Base-by-base conservation (phyloP, 2,888 invertebrate genomes). In the Hipparchia semele region DNA sequence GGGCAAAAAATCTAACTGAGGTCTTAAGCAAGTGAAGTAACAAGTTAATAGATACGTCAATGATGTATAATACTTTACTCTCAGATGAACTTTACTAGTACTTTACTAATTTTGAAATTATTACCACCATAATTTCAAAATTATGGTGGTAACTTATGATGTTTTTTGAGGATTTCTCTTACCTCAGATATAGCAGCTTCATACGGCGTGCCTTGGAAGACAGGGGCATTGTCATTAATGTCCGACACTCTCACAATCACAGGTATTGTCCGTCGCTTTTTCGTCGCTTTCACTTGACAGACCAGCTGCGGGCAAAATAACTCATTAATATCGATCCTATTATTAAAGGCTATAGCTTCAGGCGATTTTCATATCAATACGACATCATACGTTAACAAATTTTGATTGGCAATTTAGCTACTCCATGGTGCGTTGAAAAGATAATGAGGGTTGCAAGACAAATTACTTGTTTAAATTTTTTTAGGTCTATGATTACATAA, bases 191-290 rank as follows among this genome's bases (percentile, higher is more conserved):
- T 96, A 76, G 95, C 96, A 73, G 97, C 96, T 89, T 97, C 96
- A 87, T 98, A 98, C 65, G 98, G 97, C 74, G 96, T 96, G 84
- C 96, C 97, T 85, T 97, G 95, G 90, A 98, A 98, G 83, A 96
- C 95, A 49, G 98, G 98, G 70, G 96, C 96, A 90, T 98, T 98
- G 90, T 98, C 98, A 86, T 98, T 98, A 86, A 98, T 96, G 91
- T 98, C 98, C 56, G 97, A 97, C 81, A 98, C 97, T 90, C 98
- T 95, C 79, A 98, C 98, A 86, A 98, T 98, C 80, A 98, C 96
- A 72, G 98, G 98, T 87, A 98, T 97, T 76, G 97, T 97, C 78
- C 97, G 95, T 87, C 97, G 96, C 87, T 97, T 97, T 88, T 96
- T 96, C 62, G 97, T 96, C 68, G 96, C 95, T 91, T 96, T 96